phyloP scores from a whole-genome alignment of 2,888 invertebrate species.

The Clivina fossor region DNA sequence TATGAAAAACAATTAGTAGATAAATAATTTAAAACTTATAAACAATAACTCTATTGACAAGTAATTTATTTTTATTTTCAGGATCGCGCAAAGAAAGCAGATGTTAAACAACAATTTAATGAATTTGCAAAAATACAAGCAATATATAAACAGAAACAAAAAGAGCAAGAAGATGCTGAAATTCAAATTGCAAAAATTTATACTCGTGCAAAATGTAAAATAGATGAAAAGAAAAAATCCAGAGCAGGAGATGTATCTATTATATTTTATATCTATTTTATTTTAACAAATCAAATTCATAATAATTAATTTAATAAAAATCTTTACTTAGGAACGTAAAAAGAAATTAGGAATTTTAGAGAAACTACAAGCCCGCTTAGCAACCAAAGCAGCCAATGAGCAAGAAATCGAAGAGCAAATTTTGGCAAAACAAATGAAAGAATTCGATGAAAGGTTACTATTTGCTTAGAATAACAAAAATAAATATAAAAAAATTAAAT shows the following conservation, averaged over 20 bases:
- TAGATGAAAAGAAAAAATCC: conserved; percentile 51
- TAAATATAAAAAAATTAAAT: too few species aligned
- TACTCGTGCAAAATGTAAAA: conserved; percentile 52
- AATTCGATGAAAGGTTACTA: conserved; percentile 53
- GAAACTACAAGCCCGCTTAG: conserved; percentile 54
- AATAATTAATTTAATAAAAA: too few species aligned
- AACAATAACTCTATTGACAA: too few species aligned
- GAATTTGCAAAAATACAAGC: conserved; percentile 29
- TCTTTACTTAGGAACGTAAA: too few species aligned
- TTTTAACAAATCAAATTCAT: too few species aligned
- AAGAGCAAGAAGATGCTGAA: conserved; percentile 15
- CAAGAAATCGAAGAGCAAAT: conserved; percentile 55
- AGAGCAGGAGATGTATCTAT: conserved; percentile 50
- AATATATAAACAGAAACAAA: conserved; percentile 8
- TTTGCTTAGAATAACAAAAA: too few species aligned
- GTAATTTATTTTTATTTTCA: conserved; percentile 31
- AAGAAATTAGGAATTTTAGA: conserved; percentile 55
- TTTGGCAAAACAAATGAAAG: conserved; percentile 56
- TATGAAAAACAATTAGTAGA: conserved; percentile 47
- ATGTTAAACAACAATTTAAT: conserved; percentile 45
- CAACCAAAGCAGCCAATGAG: conserved; percentile 53
- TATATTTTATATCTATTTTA: too few species aligned
- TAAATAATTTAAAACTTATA: too few species aligned
- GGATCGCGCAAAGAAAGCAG: conserved; percentile 45
- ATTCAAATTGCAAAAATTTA: conserved; percentile 54